A percentile compares a stretch with the other conserved stretches of the same genome.
Conservation (phyloP, 2,888 invertebrate genomes). For the Cryptus viduatorius region DNA sequence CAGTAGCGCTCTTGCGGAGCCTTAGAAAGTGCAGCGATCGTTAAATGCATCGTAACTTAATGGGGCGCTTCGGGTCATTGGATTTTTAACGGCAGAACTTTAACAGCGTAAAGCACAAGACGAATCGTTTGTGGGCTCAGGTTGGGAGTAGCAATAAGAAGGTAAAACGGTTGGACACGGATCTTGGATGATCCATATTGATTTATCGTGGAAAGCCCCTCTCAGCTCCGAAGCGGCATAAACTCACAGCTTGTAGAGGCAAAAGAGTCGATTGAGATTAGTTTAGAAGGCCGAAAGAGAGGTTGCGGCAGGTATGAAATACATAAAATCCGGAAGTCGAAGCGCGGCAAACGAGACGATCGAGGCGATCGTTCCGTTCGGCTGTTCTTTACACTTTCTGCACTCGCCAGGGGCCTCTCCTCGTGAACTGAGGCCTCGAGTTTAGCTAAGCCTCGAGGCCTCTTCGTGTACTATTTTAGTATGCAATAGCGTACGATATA, state of each 20-base stretch:
- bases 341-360: slow-evolving; percentile 69
- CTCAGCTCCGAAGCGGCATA: neutral
- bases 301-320: slow-evolving; percentile 3
- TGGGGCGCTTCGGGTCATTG: slow-evolving; percentile 9
- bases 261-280: neutral
- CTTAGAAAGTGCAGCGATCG: slow-evolving; percentile 44
- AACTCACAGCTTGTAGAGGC: neutral
- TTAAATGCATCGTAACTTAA: slow-evolving; percentile 23
- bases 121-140: neutral
- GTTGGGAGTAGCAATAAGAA: neutral
- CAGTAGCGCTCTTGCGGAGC: neutral
- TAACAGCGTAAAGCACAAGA: neutral
- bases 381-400: slow-evolving; percentile 80
- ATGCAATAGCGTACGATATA: slow-evolving; percentile 7
- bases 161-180: neutral
- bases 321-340: slow-evolving; percentile 76
- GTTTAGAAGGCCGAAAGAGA: neutral
- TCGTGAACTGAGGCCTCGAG: slow-evolving; percentile 47
- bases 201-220: slow-evolving; percentile 64
- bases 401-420: slow-evolving; percentile 52
- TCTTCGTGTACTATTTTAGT: neutral
- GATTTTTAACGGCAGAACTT: neutral
- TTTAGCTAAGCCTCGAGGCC: slow-evolving; percentile 7
- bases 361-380: slow-evolving; percentile 78
- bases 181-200: slow-evolving; percentile 33